Conservation (phyloP, 2,888 invertebrate genomes). For the Neocrepidodera transversa region DNA sequence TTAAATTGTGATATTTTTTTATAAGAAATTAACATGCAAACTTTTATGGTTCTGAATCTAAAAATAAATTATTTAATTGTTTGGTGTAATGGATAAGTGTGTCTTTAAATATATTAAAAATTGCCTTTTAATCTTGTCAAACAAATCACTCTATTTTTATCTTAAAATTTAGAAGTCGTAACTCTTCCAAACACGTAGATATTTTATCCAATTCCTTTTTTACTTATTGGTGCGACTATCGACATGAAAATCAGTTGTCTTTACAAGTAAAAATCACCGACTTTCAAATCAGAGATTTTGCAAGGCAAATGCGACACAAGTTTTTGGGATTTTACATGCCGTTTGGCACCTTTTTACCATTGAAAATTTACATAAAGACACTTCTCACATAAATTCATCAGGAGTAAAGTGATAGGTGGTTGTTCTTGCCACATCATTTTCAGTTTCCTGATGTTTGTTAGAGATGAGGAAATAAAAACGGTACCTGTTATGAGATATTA, state of each 20-base stretch:
- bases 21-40: no score
- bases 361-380: conserved; percentile 40
- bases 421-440: conserved; percentile 47
- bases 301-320: conserved; percentile 23
- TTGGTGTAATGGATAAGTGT: no score
- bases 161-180: conserved; percentile 12
- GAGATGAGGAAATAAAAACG: conserved; percentile 8
- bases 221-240: conserved; percentile 7
- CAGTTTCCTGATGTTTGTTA: conserved; percentile 45
- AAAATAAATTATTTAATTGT: no score
- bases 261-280: conserved; percentile 9
- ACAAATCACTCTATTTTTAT: no score
- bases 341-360: conserved; percentile 24
- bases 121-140: no score
- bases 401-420: conserved; percentile 43
- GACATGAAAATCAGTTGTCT: background rate
- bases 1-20: no score
- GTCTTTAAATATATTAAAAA: no score
- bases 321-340: conserved; percentile 23
- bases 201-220: conserved; percentile 14
- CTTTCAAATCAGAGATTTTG: conserved; percentile 15
- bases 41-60: no score
- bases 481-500: conserved; percentile 9
- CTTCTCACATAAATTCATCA: conserved; percentile 48
- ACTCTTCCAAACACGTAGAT: conserved; percentile 21